Evolutionary conservation across 2,797 vertebrate species (phyloP), one percentile per base, ranked within the genome.

Genomic region (Spinus olivaceus): DNA sequence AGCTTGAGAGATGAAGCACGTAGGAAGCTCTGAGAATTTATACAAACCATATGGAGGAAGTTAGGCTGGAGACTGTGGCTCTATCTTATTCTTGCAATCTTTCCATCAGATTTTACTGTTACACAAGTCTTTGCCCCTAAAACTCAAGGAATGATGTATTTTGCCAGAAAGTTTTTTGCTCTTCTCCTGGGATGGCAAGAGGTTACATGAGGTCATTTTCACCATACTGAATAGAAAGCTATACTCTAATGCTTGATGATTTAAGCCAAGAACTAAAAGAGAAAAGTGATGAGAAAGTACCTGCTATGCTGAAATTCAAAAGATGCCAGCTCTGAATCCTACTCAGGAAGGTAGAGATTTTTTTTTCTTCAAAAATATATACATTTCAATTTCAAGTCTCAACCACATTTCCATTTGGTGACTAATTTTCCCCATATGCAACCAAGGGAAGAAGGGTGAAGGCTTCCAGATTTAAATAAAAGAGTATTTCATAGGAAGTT

Each of bases 401-500:
- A 87, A 88, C 90, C 87, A 46, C 44, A 70, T 69, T 79, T 94
- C 49, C 76, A 90, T 44, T 92, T 71, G 56, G 74, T 88, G 65
- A 59, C 51, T 92, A 72, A 37, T 88, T 94, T 91, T 81, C n/a
- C 72, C 71, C 56, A 32, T 73, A 56, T 63, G 46, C 73, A 87
- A n/a, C 70, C 87, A 88, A 49, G 19, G 32, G 51, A 66, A 72
- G 80, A 92, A 85, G 72, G 54, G 49, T 73, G 56, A 88, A 90
- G 17, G 50, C 95, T 96, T 93, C 61, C n/a, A 67, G 41, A 86
- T 96, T 84, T 72, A 88, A 95, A 81, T 63, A 85, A 88, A 94
- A 47, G 64, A 54, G 18, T 44, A 64, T 81, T 81, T 87, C 82
- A 90, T 65, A 69, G 81, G 70, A 92, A 94, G 47, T 41, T 91